Evolutionary conservation across 2,888 invertebrate genomes (phyloP).

Genomic region (Trichopoda pennipes): DNA sequence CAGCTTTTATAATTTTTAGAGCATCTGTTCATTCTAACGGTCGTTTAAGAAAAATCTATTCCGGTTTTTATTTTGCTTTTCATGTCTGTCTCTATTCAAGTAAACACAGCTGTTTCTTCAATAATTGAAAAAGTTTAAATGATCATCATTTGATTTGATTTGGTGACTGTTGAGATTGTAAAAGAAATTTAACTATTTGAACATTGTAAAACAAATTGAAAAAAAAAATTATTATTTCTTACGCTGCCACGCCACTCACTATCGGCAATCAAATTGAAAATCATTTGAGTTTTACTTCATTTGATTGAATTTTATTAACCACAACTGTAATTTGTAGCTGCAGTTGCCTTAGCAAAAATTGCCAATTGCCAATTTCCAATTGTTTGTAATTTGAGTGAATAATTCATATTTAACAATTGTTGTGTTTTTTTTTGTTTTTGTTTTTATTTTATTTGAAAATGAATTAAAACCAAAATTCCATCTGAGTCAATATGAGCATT

Average conservation of each 20-base stretch:
- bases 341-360: slow-evolving; percentile 16
- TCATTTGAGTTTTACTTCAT: slow-evolving; percentile 17
- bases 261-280: slow-evolving; percentile 18
- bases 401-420: slow-evolving; percentile 40
- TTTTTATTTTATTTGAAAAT: not conserved
- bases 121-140: slow-evolving; percentile 15
- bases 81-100: not conserved
- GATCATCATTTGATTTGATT: slow-evolving; percentile 17
- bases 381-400: slow-evolving; percentile 41
- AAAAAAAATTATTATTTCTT: slow-evolving; percentile 25
- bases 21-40: slow-evolving; percentile 64
- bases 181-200: slow-evolving; percentile 19
- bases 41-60: slow-evolving; percentile 44
- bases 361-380: slow-evolving; percentile 42
- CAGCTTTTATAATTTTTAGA: slow-evolving; percentile 24
- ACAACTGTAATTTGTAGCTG: slow-evolving; percentile 47
- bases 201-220: slow-evolving; percentile 24
- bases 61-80: slow-evolving; percentile 15
- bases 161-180: not conserved
- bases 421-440: not conserved
- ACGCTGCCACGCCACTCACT: not conserved
- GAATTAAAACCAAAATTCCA: slow-evolving; percentile 60
- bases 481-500: slow-evolving; percentile 32
- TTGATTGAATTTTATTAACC: slow-evolving; percentile 58
- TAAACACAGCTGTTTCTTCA: slow-evolving; percentile 61